Evolutionary conservation across 2,888 invertebrate species (phyloP).

Genomic region (Acleris emargana): DNA sequence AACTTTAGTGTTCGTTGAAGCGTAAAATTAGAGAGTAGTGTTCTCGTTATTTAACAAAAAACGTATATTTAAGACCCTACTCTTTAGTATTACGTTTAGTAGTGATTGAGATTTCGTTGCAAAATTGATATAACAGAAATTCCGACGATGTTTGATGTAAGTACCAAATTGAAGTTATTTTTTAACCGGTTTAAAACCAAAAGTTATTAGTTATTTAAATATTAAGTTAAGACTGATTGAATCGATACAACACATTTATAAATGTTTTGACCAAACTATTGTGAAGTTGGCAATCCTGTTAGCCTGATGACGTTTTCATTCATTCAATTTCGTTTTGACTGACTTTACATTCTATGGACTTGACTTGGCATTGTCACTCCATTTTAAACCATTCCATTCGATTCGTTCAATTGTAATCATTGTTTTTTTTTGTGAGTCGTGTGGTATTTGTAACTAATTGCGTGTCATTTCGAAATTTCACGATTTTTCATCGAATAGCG

Average conservation of each 20-base stretch:
- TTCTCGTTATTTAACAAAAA: constrained; percentile 51
- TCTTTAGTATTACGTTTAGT: constrained; percentile 50
- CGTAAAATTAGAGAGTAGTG: constrained; percentile 69
- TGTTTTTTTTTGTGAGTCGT: not conserved
- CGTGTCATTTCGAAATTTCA: not conserved
- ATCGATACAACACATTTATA: not conserved
- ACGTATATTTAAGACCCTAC: constrained; percentile 58
- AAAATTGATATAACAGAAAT: constrained; percentile 30
- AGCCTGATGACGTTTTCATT: not conserved
- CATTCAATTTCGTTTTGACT: not conserved
- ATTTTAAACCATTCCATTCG: not conserved
- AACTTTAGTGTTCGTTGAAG: constrained; percentile 53
- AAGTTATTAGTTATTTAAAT: not conserved
- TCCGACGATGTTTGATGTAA: constrained; percentile 51
- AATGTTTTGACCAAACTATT: not conserved
- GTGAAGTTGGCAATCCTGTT: not conserved
- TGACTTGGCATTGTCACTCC: no score
- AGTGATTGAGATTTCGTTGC: constrained; percentile 42
- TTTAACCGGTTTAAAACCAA: not conserved
- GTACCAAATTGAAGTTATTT: constrained; percentile 39
- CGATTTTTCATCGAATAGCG: not conserved
- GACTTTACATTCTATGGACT: no score
- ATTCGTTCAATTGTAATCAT: not conserved
- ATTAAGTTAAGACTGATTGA: not conserved
- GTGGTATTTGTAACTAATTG: not conserved